Conservation (phyloP, 2,888 invertebrate species). For the Elysia crispata region DNA sequence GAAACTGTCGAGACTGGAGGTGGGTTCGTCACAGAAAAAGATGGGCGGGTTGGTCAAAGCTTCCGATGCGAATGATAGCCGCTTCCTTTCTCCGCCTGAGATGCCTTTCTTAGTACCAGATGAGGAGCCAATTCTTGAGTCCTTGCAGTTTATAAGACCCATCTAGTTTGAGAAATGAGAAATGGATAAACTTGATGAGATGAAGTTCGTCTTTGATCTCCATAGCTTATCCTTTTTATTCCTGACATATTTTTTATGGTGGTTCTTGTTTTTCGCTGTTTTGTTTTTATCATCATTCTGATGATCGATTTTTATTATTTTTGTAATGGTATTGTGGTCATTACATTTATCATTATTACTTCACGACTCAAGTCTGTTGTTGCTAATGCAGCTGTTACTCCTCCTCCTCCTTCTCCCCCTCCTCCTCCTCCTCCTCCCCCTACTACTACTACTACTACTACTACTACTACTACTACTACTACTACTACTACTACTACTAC, state of each 20-base stretch:
- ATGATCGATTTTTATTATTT: no score
- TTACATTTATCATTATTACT: neutral
- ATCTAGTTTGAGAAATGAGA: constrained; percentile 83
- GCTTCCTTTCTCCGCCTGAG: constrained; percentile 96
- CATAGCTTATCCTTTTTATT: no score
- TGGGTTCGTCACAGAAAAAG: constrained; percentile 98
- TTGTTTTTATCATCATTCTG: no score
- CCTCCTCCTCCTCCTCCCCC: no score
- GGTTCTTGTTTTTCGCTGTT: no score
- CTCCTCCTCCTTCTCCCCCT: no score
- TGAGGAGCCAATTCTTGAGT: constrained; percentile 92
- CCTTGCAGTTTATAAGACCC: constrained; percentile 91
- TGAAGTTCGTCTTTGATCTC: no score
- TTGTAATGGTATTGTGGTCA: no score
- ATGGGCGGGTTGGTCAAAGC: constrained; percentile 93
- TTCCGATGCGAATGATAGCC: constrained; percentile 97
- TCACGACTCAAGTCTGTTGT: neutral
- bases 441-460: constrained; percentile 3
- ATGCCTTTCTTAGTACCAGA: constrained; percentile 93
- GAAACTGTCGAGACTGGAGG: constrained; percentile 96
- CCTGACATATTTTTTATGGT: no score
- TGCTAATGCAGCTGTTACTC: neutral
- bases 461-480: no score
- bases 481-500: constrained; percentile 9
- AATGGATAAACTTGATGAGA: no score